phyloP scores from a whole-genome alignment of 37 sponge, comb jelly and placozoan species.

The Crambe crambe region DNA sequence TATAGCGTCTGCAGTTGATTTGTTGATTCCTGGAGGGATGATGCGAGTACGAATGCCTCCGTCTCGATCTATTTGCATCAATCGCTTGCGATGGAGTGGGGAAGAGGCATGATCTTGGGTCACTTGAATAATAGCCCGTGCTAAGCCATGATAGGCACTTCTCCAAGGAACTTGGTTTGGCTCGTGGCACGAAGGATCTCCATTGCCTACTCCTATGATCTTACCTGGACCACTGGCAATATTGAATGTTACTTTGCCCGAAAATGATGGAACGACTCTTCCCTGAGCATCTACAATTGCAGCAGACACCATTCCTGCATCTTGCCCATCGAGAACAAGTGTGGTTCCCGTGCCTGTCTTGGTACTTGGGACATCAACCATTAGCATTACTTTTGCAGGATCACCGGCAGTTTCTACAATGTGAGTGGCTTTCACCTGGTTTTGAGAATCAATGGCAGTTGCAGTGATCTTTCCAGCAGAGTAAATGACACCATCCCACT shows the following conservation, averaged over 20 bases:
- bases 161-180: slow-evolving; percentile 58
- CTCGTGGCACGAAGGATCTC: slow-evolving; percentile 64
- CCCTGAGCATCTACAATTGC: slow-evolving; percentile 45
- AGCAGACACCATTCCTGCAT: slow-evolving; percentile 67
- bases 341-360: slow-evolving; percentile 53
- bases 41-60: slow-evolving; percentile 55
- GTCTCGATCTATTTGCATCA: slow-evolving; percentile 55
- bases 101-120: slow-evolving; percentile 31
- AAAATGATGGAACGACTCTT: slow-evolving; percentile 33
- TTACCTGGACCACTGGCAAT: slow-evolving; percentile 61
- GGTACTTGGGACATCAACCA: slow-evolving; percentile 40
- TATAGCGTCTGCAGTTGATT: slow-evolving; percentile 7
- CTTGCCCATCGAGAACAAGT: slow-evolving; percentile 65
- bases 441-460: slow-evolving; percentile 14
- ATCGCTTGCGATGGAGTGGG: slow-evolving; percentile 24
- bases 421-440: slow-evolving; percentile 43
- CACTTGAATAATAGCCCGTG: slow-evolving; percentile 51
- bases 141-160: slow-evolving; percentile 73
- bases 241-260: slow-evolving; percentile 42
- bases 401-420: slow-evolving; percentile 39
- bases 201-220: slow-evolving; percentile 67
- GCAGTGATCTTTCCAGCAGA: slow-evolving; percentile 50
- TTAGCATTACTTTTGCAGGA: slow-evolving; percentile 10
- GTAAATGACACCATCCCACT: slow-evolving; percentile 32
- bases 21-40: slow-evolving; percentile 5